phyloP scores from a whole-genome alignment of 1,140 invertebrate species.

The Streblospio benedicti region DNA sequence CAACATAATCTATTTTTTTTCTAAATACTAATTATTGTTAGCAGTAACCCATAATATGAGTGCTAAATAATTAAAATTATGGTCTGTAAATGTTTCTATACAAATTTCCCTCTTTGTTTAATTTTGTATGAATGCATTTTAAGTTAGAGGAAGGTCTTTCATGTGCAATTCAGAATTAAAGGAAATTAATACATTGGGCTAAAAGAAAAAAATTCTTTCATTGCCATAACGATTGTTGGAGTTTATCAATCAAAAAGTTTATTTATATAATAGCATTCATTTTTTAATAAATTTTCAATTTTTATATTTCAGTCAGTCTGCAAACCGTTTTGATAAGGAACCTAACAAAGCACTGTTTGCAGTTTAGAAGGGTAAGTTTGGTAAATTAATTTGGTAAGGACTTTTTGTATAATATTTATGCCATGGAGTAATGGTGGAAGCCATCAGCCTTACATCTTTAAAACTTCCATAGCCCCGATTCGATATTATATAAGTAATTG shows the following conservation, averaged over 20 bases:
- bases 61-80: no score
- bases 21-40: neutral
- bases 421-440: neutral
- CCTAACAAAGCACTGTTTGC: slow-evolving; percentile 22
- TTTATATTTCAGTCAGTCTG: slow-evolving; percentile 24
- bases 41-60: no score
- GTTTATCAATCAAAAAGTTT: neutral
- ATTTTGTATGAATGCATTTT: no score
- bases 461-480: neutral
- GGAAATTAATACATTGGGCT: neutral
- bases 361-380: slow-evolving; percentile 22
- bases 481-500: neutral
- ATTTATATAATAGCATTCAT: neutral
- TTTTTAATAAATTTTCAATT: neutral
- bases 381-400: neutral
- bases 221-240: neutral
- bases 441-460: neutral
- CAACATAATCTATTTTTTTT: neutral
- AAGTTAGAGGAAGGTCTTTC: no score
- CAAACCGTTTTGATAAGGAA: slow-evolving; percentile 28
- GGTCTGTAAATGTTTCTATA: no score
- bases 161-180: no score
- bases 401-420: neutral
- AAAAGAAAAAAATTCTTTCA: neutral
- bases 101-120: no score